Conservation (phyloP, 64 coral and sea anemone genomes). For the Cladopsammia gracilis region DNA sequence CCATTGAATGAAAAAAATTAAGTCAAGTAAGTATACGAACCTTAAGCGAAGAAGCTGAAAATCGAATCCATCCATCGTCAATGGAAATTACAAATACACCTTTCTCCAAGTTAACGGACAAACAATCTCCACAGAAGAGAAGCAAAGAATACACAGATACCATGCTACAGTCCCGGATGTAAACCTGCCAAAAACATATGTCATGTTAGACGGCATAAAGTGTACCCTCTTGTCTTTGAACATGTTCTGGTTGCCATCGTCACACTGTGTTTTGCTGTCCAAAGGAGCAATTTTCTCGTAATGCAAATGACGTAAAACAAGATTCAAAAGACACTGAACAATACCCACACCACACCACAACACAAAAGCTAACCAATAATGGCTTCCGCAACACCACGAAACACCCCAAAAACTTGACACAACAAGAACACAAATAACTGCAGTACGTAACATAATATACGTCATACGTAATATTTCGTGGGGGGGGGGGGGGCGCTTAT, state of each 20-base stretch:
- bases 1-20: background rate
- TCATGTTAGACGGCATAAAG: background rate
- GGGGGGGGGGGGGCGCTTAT: too few species aligned
- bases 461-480: too few species aligned
- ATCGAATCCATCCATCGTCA: constrained; percentile 93
- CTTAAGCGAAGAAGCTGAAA: constrained; percentile 73
- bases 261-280: background rate
- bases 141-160: constrained; percentile 84
- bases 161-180: constrained; percentile 92
- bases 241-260: background rate
- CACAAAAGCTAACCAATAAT: too few species aligned
- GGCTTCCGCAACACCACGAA: too few species aligned
- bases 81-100: constrained; percentile 84
- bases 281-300: background rate
- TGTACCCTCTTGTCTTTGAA: background rate
- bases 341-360: too few species aligned
- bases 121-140: constrained; percentile 85
- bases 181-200: constrained; percentile 58
- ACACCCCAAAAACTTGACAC: too few species aligned
- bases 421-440: too few species aligned
- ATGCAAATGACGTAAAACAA: too few species aligned
- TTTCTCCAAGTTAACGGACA: constrained; percentile 78
- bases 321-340: too few species aligned
- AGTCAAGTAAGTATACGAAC: background rate
- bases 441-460: too few species aligned